Base-by-base conservation (phyloP, 2,113 vertebrate genomes). In the Ciconia maguari region DNA sequence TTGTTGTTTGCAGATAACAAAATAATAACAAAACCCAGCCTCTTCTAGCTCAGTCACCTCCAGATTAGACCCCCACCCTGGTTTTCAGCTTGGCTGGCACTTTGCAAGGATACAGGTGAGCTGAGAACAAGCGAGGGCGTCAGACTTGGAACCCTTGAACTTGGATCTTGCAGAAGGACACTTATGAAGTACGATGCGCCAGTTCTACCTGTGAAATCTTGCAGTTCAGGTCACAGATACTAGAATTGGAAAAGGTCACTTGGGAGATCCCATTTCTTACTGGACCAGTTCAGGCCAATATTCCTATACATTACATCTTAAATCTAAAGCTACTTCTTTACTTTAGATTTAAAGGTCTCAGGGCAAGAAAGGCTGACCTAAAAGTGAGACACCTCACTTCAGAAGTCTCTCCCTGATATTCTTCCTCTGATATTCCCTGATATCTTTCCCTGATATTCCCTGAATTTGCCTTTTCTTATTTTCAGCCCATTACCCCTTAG, bases 121-220 rank as follows among this genome's bases (percentile, higher is more conserved):
- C 51, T 72, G 49, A 68, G 46, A 87, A 55, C 10, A 82, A 68
- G 17, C 2, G 48, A 65, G 16, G 24, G 26, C 22, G 14, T 41
- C 48, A 79, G 27, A 51, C 6, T 5, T 32, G 25, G 36, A 79
- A 52, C 2, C 11, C 16, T 32, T 61, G 48, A 60, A 42, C 11
- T 61, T 3, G 1, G 17, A 11, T 13, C 30, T 57, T 46, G 30
- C 44, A 74, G 46, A 52, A 75, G 6, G 16, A 46, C 18, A 26
- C 30, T 38, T 27, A 16, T 1, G 6, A 90, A 80, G 13, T 32
- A 36, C 0, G 2, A 38, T 4, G 4, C 15, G 46, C 11, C 49
- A 11, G 4, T 82, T 55, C 78, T 24, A 42, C 57, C 70, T 48
- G 26, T 57, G 52, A 68, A 79, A 52, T 10, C 6, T 65, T 61